Evolutionary conservation across 2,888 invertebrate genomes (phyloP).

Genomic region (Chymomyza amoena): DNA sequence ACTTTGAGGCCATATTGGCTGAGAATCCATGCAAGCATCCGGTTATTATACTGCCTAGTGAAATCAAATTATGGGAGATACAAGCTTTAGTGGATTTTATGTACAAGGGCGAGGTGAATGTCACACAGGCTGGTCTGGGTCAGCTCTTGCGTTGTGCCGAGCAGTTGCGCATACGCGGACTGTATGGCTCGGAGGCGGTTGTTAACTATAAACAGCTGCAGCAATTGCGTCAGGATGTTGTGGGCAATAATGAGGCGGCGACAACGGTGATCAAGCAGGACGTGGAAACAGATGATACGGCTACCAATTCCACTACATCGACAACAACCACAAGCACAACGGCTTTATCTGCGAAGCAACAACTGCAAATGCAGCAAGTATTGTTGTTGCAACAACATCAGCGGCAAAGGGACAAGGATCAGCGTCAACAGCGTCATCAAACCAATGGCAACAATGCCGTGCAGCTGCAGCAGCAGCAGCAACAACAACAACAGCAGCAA

Average conservation of each 20-base stretch:
- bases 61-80: constrained; percentile 91
- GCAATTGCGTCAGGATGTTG: constrained; percentile 59
- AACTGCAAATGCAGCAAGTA: constrained; percentile 43
- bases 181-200: constrained; percentile 78
- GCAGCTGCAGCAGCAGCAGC: constrained; percentile 41
- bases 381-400: constrained; percentile 27
- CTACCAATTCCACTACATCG: constrained; percentile 66
- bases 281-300: constrained; percentile 66
- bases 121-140: constrained; percentile 90
- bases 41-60: constrained; percentile 88
- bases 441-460: constrained; percentile 53
- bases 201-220: constrained; percentile 75
- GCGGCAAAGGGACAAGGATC: constrained; percentile 38
- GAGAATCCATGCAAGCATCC: constrained; percentile 93
- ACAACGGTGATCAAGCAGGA: constrained; percentile 11
- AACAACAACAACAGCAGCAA: constrained; percentile 43
- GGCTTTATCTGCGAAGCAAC: constrained; percentile 47
- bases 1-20: constrained; percentile 88
- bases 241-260: not conserved
- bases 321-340: constrained; percentile 64
- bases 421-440: constrained; percentile 39
- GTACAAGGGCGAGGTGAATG: constrained; percentile 94
- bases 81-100: constrained; percentile 93
- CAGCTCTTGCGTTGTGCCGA: constrained; percentile 91
- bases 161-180: constrained; percentile 88